Conservation (phyloP, 2,797 vertebrate genomes). For the Parotocinclus haroldoi region DNA sequence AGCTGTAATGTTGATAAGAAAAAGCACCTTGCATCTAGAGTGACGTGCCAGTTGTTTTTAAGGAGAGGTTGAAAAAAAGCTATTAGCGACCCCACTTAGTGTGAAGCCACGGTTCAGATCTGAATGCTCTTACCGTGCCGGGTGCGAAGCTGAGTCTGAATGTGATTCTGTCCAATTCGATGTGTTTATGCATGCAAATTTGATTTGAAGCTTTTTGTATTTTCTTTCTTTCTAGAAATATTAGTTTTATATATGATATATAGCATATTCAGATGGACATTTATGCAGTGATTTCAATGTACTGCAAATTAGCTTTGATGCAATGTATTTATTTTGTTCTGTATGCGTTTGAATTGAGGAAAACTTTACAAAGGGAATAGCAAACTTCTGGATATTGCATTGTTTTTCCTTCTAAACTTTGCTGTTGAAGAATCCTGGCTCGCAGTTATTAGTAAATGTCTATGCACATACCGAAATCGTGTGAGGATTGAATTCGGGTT, state of each 20-base stretch:
- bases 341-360: conserved; percentile 73
- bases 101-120: conserved; percentile 62
- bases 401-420: conserved; percentile 57
- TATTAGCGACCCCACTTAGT: conserved; percentile 23
- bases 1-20: conserved; percentile 30
- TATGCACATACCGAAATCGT: not conserved
- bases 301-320: conserved; percentile 81
- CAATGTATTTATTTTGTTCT: conserved; percentile 75
- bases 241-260: conserved; percentile 63
- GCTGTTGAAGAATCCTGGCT: conserved; percentile 33
- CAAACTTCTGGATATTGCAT: conserved; percentile 58
- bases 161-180: conserved; percentile 68
- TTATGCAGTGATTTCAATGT: conserved; percentile 78
- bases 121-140: conserved; percentile 62
- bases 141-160: conserved; percentile 68
- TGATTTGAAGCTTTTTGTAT: conserved; percentile 59
- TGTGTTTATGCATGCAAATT: conserved; percentile 69
- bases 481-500: too few relatives aligned
- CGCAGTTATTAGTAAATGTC: too few relatives aligned
- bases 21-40: conserved; percentile 55
- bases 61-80: conserved; percentile 44
- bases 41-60: conserved; percentile 10
- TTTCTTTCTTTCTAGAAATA: conserved; percentile 73
- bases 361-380: conserved; percentile 69
- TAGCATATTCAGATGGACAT: conserved; percentile 66